Evolutionary conservation across 1,140 invertebrate species (phyloP).

Genomic region (Zaprionus inermis): DNA sequence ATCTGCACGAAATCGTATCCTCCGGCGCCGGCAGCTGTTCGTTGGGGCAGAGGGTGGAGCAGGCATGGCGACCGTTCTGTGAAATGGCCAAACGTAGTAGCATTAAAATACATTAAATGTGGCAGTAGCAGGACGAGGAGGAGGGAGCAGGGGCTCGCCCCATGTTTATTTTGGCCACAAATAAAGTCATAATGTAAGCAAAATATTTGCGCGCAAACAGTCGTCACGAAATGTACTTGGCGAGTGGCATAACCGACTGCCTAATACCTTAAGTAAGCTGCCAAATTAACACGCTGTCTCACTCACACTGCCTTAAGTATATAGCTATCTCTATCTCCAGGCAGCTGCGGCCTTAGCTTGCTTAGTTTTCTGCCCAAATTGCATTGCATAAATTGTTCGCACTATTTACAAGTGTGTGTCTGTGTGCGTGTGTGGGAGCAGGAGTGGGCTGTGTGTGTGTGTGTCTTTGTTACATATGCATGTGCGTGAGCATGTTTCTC

Average conservation of each 20-base stretch:
- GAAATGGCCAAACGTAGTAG: constrained; percentile 21
- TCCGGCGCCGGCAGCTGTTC: constrained; percentile 88
- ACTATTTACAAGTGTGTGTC: constrained; percentile 8
- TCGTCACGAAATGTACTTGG: constrained; percentile 25
- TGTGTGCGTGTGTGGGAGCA: constrained; percentile 22
- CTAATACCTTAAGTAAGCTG: constrained; percentile 22
- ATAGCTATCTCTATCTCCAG: constrained; percentile 19
- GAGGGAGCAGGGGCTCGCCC: neutral
- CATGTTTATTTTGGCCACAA: constrained; percentile 61
- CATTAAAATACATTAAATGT: constrained; percentile 77
- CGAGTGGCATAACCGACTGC: constrained; percentile 5
- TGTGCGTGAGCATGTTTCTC: constrained; percentile 10
- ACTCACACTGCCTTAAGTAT: constrained; percentile 10
- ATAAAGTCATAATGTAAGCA: constrained; percentile 73
- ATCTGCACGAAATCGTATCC: constrained; percentile 85
- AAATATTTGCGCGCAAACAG: constrained; percentile 55
- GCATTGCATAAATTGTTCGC: constrained; percentile 62
- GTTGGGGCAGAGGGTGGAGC: constrained; percentile 89
- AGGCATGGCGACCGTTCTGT: constrained; percentile 90
- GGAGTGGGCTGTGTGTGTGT: too few relatives aligned
- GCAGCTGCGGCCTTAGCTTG: constrained; percentile 24
- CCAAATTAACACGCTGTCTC: constrained; percentile 60
- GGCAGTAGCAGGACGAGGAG: neutral
- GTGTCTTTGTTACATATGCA: neutral
- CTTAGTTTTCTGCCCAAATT: constrained; percentile 49